Evolutionary conservation across 2,113 vertebrate genomes (phyloP).

Genomic region (Dasypus novemcinctus): DNA sequence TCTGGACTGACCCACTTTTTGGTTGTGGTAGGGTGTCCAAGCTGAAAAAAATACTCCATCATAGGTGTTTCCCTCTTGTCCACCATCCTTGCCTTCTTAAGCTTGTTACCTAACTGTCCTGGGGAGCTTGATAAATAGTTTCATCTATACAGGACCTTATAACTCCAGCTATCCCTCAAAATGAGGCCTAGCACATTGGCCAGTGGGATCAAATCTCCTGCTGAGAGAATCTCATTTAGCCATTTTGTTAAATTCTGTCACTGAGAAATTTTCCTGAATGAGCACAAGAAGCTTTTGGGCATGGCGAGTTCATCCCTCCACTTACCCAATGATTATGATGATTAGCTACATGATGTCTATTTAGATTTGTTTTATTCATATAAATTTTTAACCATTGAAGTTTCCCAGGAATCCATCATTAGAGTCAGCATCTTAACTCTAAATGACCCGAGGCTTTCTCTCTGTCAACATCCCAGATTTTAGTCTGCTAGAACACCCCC

Average conservation of each 20-base stretch:
- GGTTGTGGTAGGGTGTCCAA: not conserved
- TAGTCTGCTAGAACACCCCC: not conserved
- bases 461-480: slow-evolving; percentile 27
- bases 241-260: slow-evolving; percentile 47
- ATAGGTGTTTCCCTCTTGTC: slow-evolving; percentile 17
- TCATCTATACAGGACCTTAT: not conserved
- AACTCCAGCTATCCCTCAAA: slow-evolving; percentile 16
- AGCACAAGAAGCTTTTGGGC: slow-evolving; percentile 42
- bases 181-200: not conserved
- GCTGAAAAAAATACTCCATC: slow-evolving; percentile 26
- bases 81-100: not conserved
- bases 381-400: slow-evolving; percentile 71
- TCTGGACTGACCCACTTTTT: not conserved
- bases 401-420: slow-evolving; percentile 55
- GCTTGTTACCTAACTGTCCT: slow-evolving; percentile 1
- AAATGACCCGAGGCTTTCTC: slow-evolving; percentile 48
- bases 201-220: not conserved
- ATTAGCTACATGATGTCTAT: slow-evolving; percentile 70
- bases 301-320: slow-evolving; percentile 37
- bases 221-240: not conserved
- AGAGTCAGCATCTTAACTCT: slow-evolving; percentile 36
- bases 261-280: slow-evolving; percentile 34
- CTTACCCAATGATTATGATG: slow-evolving; percentile 59
- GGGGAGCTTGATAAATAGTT: slow-evolving; percentile 11
- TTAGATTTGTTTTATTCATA: slow-evolving; percentile 73